Conservation (phyloP, 1,140 invertebrate species). For the Venturia canescens region DNA sequence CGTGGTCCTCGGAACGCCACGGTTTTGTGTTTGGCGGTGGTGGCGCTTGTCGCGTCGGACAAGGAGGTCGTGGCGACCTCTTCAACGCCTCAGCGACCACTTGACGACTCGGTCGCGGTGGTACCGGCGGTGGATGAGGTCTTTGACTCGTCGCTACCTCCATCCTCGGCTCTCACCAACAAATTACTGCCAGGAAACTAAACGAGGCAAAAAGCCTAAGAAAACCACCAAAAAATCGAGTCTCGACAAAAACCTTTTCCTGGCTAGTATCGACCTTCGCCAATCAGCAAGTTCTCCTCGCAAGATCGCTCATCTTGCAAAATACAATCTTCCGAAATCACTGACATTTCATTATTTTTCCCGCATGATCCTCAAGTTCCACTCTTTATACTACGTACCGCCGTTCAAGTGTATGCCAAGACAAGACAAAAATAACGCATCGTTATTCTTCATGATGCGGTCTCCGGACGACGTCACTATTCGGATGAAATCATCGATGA, state of each 20-base stretch:
- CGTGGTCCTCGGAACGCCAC: slow-evolving; percentile 75
- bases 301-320: neutral
- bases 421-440: too few species aligned
- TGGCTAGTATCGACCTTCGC: neutral
- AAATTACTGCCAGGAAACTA: neutral
- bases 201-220: neutral
- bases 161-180: slow-evolving; percentile 60
- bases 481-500: too few species aligned
- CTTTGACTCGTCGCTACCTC: slow-evolving; percentile 72
- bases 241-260: too few species aligned
- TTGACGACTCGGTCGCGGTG: slow-evolving; percentile 83
- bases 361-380: too few species aligned
- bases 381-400: too few species aligned
- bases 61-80: slow-evolving; percentile 78
- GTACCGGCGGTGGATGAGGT: slow-evolving; percentile 83
- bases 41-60: slow-evolving; percentile 75
- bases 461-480: too few species aligned
- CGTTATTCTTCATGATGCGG: too few species aligned
- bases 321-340: too few species aligned
- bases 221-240: neutral
- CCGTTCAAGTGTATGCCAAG: too few species aligned
- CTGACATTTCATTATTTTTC: too few species aligned
- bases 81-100: slow-evolving; percentile 84
- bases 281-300: neutral
- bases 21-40: slow-evolving; percentile 74